Conservation (phyloP, 2,797 vertebrate species). For the Prunella strophiata region DNA sequence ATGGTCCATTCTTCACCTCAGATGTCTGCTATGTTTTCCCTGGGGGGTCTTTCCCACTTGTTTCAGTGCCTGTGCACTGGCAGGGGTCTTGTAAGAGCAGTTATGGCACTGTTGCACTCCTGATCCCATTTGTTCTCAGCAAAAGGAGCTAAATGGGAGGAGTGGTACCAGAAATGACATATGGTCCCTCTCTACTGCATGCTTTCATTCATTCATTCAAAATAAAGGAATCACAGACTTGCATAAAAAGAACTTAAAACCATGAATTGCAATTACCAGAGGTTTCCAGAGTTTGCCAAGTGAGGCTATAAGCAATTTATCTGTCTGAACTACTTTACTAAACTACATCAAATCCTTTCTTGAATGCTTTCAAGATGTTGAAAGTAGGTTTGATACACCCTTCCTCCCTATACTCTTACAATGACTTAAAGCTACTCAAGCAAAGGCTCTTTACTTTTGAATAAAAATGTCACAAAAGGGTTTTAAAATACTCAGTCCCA, state of each 20-base stretch:
- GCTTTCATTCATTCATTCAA: not conserved
- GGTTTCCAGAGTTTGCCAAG: not conserved
- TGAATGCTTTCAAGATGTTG: not conserved
- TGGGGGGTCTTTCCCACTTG: not conserved
- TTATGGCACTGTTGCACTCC: not conserved
- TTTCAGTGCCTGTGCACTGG: not conserved
- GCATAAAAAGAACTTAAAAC: not conserved
- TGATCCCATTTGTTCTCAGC: not conserved
- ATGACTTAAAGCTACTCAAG: not conserved
- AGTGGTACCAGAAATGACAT: not conserved
- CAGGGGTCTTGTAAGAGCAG: not conserved
- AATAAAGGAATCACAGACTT: not conserved
- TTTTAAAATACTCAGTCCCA: not conserved
- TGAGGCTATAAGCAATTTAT: not conserved
- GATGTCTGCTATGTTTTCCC: not conserved
- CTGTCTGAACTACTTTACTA: not conserved
- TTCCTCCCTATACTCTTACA: not conserved
- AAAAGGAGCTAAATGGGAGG: not conserved
- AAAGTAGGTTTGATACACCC: not conserved
- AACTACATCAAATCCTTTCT: not conserved
- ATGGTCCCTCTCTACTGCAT: not conserved
- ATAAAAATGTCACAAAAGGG: not conserved
- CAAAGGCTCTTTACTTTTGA: not conserved
- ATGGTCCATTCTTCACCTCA: not conserved
- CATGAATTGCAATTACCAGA: not conserved